Base-by-base conservation (phyloP, 1,140 invertebrate genomes). In the Bombus haemorrhoidalis region DNA sequence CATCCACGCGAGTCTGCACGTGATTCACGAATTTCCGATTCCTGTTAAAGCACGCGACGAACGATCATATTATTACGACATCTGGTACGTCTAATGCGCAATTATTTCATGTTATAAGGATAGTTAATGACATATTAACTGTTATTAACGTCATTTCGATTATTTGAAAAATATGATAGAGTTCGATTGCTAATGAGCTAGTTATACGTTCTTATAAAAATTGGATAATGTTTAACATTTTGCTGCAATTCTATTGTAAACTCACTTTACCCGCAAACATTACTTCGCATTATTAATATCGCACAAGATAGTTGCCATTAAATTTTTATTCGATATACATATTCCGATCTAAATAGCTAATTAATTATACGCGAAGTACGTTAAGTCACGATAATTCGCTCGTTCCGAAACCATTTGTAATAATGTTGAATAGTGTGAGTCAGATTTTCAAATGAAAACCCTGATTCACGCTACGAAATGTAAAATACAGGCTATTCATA, bases 1-100 rank as follows among this genome's bases (percentile, higher is more conserved):
- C 22, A 47, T 47, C 43, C 76, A 85, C 68, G 83, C 28, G 47
- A 62, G 22, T 47, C 39, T n/a, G 13, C 76, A 72, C 53, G 83
- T 85, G 83, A 85, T 47, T 22, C 12, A 41, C 22, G 5, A 41
- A 59, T 59, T 59, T 62, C 47, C 47, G 18, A 53, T 25, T 53
- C 13, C 13, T 5, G 39, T 22, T 34, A 80, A 68, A 25, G 22
- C 64, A 9, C 2, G 18, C 12, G 18, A 53, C 5, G 25, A 69
- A 9, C 22, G 41, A 53, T 22, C 47, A 22, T 53, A 53, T 22
- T 53, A 53, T 53, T 53, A 22, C 15, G 18, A 18, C 0, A 53
- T 53, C 47, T 53, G 18, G 18, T 53, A 53, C 1, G 47, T 53
- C 47, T 22, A 53, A 8, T 53, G 5, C 1, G 47, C 18, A 53